Base-by-base conservation (phyloP, 2,888 invertebrate genomes). In the Adelognathus sp. region DNA sequence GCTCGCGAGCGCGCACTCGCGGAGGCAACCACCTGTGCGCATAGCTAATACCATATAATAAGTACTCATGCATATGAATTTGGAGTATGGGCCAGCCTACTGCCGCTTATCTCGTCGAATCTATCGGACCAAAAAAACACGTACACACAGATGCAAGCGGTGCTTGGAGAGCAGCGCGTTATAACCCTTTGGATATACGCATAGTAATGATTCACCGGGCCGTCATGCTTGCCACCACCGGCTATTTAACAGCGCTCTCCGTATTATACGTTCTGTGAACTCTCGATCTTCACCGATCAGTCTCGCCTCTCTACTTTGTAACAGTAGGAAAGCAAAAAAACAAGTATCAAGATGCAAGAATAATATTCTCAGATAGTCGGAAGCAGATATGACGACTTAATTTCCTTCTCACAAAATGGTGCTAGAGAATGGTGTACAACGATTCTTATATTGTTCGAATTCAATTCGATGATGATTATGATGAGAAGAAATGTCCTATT, bases 41-140 rank as follows among this genome's bases (percentile, higher is more conserved):
- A 90, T 90, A 91, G 85, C 87, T 90, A 90, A 90, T 90, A 86
- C 88, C 87, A 89, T 89, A 90, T 90, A 90, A 90, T 90, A 90
- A 90, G 86, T 83, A 82, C 87, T 87, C 88, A 87, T 88, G 86
- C 87, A 87, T 90, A 90, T 89, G 90, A 90, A 90, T 90, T 87
- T 84, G 70, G 85, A 79, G 64, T 74, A 74, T 84, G 86, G 87
- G 87, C 87, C 87, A 84, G 85, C 83, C 86, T 80, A 84, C 80
- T 73, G n/a, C n/a, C 80, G 81, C 87, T 88, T 90, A 90, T 90
- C 90, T 76, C 44, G 74, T 75, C 72, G 81, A 85, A 87, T 87
- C 89, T 86, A 88, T 88, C 86, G 84, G 83, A 79, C 81, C 69
- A 67, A 75, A 79, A 80, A 76, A 58, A 56, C 75, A 72, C 27